A percentile compares a stretch with the other conserved stretches of the same genome.
Evolutionary conservation across 2,888 invertebrate species (phyloP).

Genomic region (Altica lythri): DNA sequence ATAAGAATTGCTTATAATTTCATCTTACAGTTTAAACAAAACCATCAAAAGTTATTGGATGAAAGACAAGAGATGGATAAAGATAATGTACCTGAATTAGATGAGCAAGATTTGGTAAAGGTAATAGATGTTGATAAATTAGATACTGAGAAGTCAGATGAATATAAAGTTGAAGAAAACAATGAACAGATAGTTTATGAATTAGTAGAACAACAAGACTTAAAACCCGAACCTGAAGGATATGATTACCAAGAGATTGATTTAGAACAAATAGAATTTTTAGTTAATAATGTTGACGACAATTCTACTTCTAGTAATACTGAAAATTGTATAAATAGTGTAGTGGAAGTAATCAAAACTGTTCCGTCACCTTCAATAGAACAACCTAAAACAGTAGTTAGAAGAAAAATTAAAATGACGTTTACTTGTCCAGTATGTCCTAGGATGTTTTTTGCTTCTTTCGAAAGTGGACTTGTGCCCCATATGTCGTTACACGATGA

Average conservation of each 20-base stretch:
- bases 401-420: slow-evolving; percentile 22
- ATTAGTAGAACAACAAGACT: not conserved
- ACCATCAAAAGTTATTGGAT: slow-evolving; percentile 24
- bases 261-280: slow-evolving; percentile 10
- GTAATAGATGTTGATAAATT: no score
- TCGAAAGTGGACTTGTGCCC: slow-evolving; percentile 21
- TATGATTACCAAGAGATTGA: slow-evolving; percentile 18
- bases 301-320: not conserved
- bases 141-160: no score
- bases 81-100: not conserved
- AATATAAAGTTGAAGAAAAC: slow-evolving; percentile 3
- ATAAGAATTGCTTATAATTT: slow-evolving; percentile 36
- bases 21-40: slow-evolving; percentile 34
- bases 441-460: slow-evolving; percentile 22
- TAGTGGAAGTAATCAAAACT: slow-evolving; percentile 14
- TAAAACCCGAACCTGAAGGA: slow-evolving; percentile 12
- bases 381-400: not conserved
- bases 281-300: slow-evolving; percentile 6
- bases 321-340: slow-evolving; percentile 5
- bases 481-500: slow-evolving; percentile 23
- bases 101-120: not conserved
- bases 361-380: not conserved
- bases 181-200: slow-evolving; percentile 7
- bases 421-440: slow-evolving; percentile 32
- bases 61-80: slow-evolving; percentile 5